Evolutionary conservation across 2,888 invertebrate species (phyloP), one percentile per base, ranked within the genome.

Genomic region (Helicoverpa assulta): DNA sequence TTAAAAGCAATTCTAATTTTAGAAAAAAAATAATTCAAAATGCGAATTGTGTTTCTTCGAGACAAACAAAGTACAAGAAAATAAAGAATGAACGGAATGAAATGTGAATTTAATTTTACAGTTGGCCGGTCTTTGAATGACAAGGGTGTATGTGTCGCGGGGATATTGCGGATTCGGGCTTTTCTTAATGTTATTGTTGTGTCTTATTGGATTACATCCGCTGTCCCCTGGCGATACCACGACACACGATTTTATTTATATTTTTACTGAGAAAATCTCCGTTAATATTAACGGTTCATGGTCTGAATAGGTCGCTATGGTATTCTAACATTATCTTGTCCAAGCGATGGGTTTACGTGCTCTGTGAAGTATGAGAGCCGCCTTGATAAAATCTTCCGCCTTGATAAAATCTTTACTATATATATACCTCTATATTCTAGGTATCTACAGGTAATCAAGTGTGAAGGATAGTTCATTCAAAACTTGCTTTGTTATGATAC

Each of bases 61-160:
- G 26, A 69, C 19, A 73, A 83, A 78, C 76, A 82, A 81, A 78
- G 67, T 62, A 76, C 55, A 76, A 76, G 66, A 79, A 82, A 80
- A 76, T 58, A 73, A 82, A 74, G 69, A 82, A 85, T 77, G 72
- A 75, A 76, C 51, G 83, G 85, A 85, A 86, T 85, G 82, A 85
- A 89, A 88, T 86, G 84, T 87, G 88, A 87, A 89, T 90, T 91
- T 90, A 89, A 91, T 91, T 91, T 91, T 89, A 91, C 90, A 91
- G 86, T 88, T 87, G 86, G 88, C 86, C 82, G 88, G 80, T 79
- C 86, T 82, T 82, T 85, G 86, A 84, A 83, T 88, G 90, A 90
- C 87, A 87, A 82, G 90, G 90, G 89, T 86, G 66, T 72, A 71
- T 74, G 67, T 79, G 79, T 75, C 73, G 75, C 76, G 19, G 55